Conservation (phyloP, 2,797 vertebrate species). For the Myotis findleyi region DNA sequence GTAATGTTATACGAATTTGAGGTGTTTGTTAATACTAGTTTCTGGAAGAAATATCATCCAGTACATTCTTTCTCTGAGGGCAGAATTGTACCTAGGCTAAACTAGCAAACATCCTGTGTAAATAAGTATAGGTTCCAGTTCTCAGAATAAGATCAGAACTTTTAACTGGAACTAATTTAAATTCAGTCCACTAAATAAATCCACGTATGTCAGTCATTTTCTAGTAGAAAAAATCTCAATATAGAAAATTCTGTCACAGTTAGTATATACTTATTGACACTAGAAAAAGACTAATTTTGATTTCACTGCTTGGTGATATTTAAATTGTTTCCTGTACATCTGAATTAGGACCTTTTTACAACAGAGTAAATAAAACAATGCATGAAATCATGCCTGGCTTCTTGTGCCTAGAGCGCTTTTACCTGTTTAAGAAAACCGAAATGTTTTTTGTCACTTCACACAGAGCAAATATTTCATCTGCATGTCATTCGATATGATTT, state of each 20-base stretch:
- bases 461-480: slow-evolving; percentile 23
- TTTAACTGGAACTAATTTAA: slow-evolving; percentile 44
- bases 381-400: background rate
- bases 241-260: background rate
- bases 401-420: background rate
- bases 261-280: slow-evolving; percentile 2
- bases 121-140: background rate
- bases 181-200: background rate
- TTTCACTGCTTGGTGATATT: slow-evolving; percentile 41
- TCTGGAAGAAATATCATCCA: background rate
- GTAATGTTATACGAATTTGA: background rate
- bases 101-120: background rate
- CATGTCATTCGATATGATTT: slow-evolving; percentile 6
- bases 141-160: slow-evolving; percentile 43
- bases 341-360: slow-evolving; percentile 12
- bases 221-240: background rate
- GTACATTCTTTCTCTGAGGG: slow-evolving; percentile 6
- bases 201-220: background rate
- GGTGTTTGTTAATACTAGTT: background rate
- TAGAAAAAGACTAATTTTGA: background rate
- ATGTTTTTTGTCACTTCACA: slow-evolving; percentile 37
- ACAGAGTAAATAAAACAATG: background rate
- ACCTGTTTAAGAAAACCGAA: slow-evolving; percentile 13
- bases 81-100: background rate
- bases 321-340: slow-evolving; percentile 39